These are phyloP conservation scores for Heterodera carotae DNA, from an alignment of 1,140 invertebrate species.

Conservation along the genomic window DNA sequence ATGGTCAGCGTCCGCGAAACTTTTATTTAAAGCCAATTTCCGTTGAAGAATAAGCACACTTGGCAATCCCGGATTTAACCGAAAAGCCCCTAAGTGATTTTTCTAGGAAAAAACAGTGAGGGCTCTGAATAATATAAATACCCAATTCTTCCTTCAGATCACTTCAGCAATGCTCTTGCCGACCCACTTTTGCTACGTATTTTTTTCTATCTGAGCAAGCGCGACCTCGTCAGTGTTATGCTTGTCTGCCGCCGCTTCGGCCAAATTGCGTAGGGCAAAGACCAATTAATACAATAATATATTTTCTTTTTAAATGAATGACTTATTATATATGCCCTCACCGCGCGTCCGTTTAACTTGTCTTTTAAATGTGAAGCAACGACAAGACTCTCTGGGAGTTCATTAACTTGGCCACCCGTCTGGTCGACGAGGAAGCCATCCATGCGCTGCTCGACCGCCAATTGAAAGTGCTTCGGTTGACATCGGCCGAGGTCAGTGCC, in stretches of 20 bases:
- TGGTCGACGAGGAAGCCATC: constrained; percentile 18
- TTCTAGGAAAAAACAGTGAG: too few relatives aligned
- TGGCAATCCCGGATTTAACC: too few relatives aligned
- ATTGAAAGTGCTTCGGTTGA: constrained; percentile 21
- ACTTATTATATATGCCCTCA: too few relatives aligned
- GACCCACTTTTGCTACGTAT: constrained; percentile 20
- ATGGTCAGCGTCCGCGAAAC: too few relatives aligned
- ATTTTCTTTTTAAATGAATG: too few relatives aligned
- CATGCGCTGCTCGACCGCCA: constrained; percentile 19
- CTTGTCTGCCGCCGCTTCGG: constrained; percentile 16
- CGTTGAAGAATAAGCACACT: too few relatives aligned
- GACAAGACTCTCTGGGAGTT: constrained; percentile 18
- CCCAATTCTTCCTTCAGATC: constrained; percentile 9
- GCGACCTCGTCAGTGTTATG: constrained; percentile 27
- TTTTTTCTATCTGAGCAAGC: constrained; percentile 25
- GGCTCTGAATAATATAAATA: too few relatives aligned
- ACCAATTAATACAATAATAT: too few relatives aligned
- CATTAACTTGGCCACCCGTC: constrained; percentile 21
- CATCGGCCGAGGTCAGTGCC: constrained; percentile 14
- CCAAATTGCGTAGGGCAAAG: constrained; percentile 18
- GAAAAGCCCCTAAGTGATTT: too few relatives aligned
- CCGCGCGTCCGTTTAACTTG: not conserved
- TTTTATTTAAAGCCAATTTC: too few relatives aligned
- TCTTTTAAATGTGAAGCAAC: constrained; percentile 6
- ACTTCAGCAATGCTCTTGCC: constrained; percentile 17